Conservation (phyloP, 2,797 vertebrate genomes). For the Botia kubotai region DNA sequence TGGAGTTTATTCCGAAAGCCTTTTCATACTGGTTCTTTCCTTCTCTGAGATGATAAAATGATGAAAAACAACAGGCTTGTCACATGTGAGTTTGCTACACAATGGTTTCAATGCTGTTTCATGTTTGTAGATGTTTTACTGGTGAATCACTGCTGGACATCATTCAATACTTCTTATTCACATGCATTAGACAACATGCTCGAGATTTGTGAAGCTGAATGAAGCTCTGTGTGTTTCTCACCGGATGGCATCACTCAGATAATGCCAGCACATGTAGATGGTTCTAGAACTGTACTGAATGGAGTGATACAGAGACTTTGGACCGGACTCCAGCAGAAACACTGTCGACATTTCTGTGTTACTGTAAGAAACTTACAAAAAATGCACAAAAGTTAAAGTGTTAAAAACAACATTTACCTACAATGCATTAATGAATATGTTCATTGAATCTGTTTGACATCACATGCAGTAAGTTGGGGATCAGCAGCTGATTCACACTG, state of each 20-base stretch:
- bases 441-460: background rate
- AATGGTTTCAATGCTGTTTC: background rate
- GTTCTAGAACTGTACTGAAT: slow-evolving; percentile 87
- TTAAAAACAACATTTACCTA: background rate
- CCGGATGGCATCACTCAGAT: slow-evolving; percentile 88
- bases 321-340: slow-evolving; percentile 84
- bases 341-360: slow-evolving; percentile 83
- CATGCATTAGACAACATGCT: too few relatives aligned
- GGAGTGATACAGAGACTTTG: slow-evolving; percentile 82
- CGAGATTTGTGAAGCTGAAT: too few relatives aligned
- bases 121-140: background rate
- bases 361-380: slow-evolving; percentile 79
- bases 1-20: slow-evolving; percentile 81
- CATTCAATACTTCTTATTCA: too few relatives aligned
- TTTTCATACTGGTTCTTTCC: slow-evolving; percentile 86
- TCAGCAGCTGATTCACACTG: too few relatives aligned
- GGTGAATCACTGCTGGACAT: too few relatives aligned
- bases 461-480: too few relatives aligned
- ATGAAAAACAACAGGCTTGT: background rate
- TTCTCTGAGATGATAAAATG: slow-evolving; percentile 75
- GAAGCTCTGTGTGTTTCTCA: slow-evolving; percentile 68
- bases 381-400: background rate
- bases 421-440: background rate
- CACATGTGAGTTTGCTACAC: background rate
- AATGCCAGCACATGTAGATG: slow-evolving; percentile 88